A percentile compares a stretch with the other conserved stretches of the same genome.
Evolutionary conservation across 1,140 invertebrate genomes (phyloP).

Genomic region (Pteromalus puparum): DNA sequence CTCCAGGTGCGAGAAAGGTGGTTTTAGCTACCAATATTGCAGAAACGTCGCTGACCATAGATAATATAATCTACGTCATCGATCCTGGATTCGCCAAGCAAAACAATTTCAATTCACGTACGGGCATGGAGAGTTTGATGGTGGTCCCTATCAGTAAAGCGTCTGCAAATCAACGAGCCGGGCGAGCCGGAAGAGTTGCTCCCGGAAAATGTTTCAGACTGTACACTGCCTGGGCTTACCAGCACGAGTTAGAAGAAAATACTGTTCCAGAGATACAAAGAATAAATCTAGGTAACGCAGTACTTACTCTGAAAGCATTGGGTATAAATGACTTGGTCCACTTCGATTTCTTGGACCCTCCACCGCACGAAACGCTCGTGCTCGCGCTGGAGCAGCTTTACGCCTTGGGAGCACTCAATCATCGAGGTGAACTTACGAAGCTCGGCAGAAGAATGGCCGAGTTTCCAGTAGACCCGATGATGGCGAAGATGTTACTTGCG

Average conservation of each 20-base stretch:
- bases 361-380: slow-evolving; percentile 96
- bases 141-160: slow-evolving; percentile 99
- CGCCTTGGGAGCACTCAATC: slow-evolving; percentile 98
- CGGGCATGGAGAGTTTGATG: slow-evolving; percentile 98
- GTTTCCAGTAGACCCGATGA: slow-evolving; percentile 99
- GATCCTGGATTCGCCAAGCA: slow-evolving; percentile 99
- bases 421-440: slow-evolving; percentile 97
- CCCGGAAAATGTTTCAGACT: slow-evolving; percentile 98
- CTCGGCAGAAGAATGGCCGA: slow-evolving; percentile 98
- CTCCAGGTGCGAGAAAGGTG: slow-evolving; percentile 95
- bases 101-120: slow-evolving; percentile 98
- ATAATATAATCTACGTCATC: slow-evolving; percentile 99
- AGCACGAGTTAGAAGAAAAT: slow-evolving; percentile 98
- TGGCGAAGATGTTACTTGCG: slow-evolving; percentile 98
- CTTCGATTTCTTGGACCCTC: slow-evolving; percentile 99
- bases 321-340: slow-evolving; percentile 98
- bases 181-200: slow-evolving; percentile 93
- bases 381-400: slow-evolving; percentile 98
- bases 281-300: slow-evolving; percentile 97
- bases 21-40: slow-evolving; percentile 99
- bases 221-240: slow-evolving; percentile 98
- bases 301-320: slow-evolving; percentile 96
- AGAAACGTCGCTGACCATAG: slow-evolving; percentile 99
- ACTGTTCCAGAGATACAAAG: slow-evolving; percentile 98
- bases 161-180: slow-evolving; percentile 94